Evolutionary conservation across 2,888 invertebrate genomes (phyloP).

Genomic region (Salpingus planirostris): DNA sequence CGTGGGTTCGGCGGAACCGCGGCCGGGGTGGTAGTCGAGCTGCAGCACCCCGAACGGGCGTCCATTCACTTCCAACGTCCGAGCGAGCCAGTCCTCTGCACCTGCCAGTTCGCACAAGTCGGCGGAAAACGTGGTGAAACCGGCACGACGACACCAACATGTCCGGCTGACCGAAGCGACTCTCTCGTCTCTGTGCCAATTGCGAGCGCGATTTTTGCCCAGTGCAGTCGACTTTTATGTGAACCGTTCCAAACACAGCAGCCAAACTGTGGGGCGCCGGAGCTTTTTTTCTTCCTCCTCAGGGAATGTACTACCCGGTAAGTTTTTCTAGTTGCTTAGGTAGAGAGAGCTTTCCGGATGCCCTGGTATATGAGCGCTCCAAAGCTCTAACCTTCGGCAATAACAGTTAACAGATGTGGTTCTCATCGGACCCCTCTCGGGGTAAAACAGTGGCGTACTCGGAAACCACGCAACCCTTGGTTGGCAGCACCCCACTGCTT

Average conservation of each 20-base stretch:
- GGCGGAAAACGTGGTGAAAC: too few species aligned
- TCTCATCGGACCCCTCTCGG: too few species aligned
- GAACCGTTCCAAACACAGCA: conserved; percentile 45
- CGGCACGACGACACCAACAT: not conserved
- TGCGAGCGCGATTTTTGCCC: conserved; percentile 5
- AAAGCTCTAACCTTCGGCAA: too few species aligned
- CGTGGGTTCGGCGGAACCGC: conserved; percentile 28
- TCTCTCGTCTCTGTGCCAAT: not conserved
- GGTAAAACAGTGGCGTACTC: too few species aligned
- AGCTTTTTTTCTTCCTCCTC: conserved; percentile 92
- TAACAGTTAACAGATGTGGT: too few species aligned
- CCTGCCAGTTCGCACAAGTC: too few species aligned
- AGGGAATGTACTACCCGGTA: conserved; percentile 96
- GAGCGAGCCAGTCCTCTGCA: too few species aligned
- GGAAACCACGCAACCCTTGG: too few species aligned
- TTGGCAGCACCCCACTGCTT: too few species aligned
- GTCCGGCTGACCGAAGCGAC: not conserved
- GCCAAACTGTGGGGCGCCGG: conserved; percentile 96
- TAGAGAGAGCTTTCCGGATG: too few species aligned
- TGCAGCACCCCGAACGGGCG: conserved; percentile 34
- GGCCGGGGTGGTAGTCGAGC: conserved; percentile 35
- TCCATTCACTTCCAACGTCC: conserved; percentile 12
- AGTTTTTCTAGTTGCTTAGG: conserved; percentile 52
- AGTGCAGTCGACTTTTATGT: conserved; percentile 40
- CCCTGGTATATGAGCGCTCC: too few species aligned